Base-by-base conservation (phyloP, 2,888 invertebrate genomes). In the Metalampra italica region DNA sequence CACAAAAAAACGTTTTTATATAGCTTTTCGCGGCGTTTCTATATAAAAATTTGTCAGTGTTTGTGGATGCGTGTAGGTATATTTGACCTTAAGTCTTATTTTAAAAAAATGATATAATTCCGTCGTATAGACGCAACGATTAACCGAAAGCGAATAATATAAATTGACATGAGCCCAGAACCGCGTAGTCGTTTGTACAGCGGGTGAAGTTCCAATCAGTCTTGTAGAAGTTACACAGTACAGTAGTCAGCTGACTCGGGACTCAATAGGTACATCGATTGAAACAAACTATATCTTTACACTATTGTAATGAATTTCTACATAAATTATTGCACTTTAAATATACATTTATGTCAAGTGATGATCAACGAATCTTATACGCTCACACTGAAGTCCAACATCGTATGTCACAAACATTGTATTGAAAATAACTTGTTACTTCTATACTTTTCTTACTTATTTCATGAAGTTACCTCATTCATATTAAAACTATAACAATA, bases 291-390 rank as follows among this genome's bases (percentile, higher is more conserved):
- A 73, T 69, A 64, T 65, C 75, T 77, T 73, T 69, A 77, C 74
- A 79, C 69, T 72, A 78, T 73, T 76, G 70, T 76, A 77, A 74
- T 77, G 76, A 75, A 70, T 76, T 75, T 81, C 73, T 75, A 83
- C 71, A 82, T 75, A 78, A 76, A 82, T 85, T 88, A 88, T 88
- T 88, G 87, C 88, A 88, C 87, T 65, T 71, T 77, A 77, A 69
- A 78, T 71, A 75, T 73, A 78, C 73, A 78, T 68, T 68, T 66
- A 75, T 67, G 72, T 76, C 64, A 54, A 61, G 60, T 65, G 64
- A 55, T 59, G 66, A 62, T 62, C 61, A 66, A 59, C 60, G 57
- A 58, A 59, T 62, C 62, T 50, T 57, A 64, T 57, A 62, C 60
- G 55, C 61, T 58, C 61, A 64, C 55, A 63, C 60, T 64, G 57